Evolutionary conservation across 1,140 invertebrate genomes (phyloP), one percentile per base, ranked within the genome.

Genomic region (Thalassaphorura encarpata): DNA sequence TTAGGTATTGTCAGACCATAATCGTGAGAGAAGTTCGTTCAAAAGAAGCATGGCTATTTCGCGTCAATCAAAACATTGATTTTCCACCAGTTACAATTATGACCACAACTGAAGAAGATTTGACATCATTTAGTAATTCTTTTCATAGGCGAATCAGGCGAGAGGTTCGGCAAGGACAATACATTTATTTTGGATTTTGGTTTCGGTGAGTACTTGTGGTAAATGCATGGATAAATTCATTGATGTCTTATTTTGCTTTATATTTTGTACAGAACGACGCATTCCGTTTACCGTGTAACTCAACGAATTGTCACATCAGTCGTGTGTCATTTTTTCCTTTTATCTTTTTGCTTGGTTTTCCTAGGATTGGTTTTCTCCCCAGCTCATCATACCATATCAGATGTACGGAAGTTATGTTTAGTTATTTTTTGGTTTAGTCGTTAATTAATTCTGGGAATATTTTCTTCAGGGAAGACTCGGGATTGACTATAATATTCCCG

Each of bases 1-100:
- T 51, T 21, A 51, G 48, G 48, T 3, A 33, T 39, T 52, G 50
- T 19, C 3, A 40, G 8, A 52, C 50, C 15, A 24, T 41, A 5
- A 41, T 52, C 16, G 50, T 52, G 3, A n/a, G 50, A 3, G 33
- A 40, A 11, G 36, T 52, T 6, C 3, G 23, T 15, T 40, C 33
- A 3, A 52, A 52, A 24, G 50, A 52, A 23, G 50, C 50, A 3
- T 52, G 50, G 50, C 26, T 41, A 4, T 52, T 52, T 19, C 33
- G 19, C 3, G 31, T 26, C 8, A 19, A 52, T 21, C 2, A 13
- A 4, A 23, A 27, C 3, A 41, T 52, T 52, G 50, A 21, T 11
- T 40, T 40, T 26, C 31, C 36, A 23, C 50, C 50, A 6, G 5
- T 16, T 3, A 24, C 26, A 4, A 27, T 40, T 24, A n/a, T 11